These are phyloP conservation scores for Tetranychus cinnabarinus DNA, from an alignment of 1,140 invertebrate genomes.

Conservation along the genomic window DNA sequence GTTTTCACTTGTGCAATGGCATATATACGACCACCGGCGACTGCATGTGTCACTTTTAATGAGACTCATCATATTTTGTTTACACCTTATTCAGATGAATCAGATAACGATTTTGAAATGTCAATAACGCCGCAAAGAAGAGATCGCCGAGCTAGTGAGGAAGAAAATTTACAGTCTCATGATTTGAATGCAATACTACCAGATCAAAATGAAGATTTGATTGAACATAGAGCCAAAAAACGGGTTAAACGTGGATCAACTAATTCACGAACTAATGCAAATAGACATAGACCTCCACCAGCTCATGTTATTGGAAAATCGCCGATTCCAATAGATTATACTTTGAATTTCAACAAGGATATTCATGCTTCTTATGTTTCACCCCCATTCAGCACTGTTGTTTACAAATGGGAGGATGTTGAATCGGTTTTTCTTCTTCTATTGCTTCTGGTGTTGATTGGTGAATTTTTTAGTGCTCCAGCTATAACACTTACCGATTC, in stretches of 20 bases:
- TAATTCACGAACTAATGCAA: background rate
- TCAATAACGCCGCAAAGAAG: background rate
- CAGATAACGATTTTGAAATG: background rate
- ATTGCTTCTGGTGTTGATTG: slow-evolving; percentile 69
- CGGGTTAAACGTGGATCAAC: background rate
- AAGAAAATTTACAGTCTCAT: too few species aligned
- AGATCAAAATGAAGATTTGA: background rate
- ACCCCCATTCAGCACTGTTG: slow-evolving; percentile 74
- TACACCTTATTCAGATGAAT: slow-evolving; percentile 10
- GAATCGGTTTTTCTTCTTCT: slow-evolving; percentile 87
- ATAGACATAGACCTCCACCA: slow-evolving; percentile 16
- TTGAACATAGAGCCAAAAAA: background rate
- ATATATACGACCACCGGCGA: slow-evolving; percentile 74
- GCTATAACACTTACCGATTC: slow-evolving; percentile 90
- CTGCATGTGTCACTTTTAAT: slow-evolving; percentile 55
- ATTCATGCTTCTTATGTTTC: slow-evolving; percentile 54
- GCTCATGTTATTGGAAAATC: slow-evolving; percentile 33
- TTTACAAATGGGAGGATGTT: slow-evolving; percentile 65
- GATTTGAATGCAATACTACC: background rate
- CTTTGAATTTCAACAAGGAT: slow-evolving; percentile 38
- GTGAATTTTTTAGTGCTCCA: slow-evolving; percentile 90
- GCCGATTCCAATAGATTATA: slow-evolving; percentile 48
- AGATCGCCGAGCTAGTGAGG: background rate
- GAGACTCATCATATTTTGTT: slow-evolving; percentile 30
- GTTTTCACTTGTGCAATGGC: slow-evolving; percentile 84